These are phyloP conservation scores for Drosophila mauritiana DNA, from an alignment of 1,140 invertebrate species.

Conservation along the genomic window DNA sequence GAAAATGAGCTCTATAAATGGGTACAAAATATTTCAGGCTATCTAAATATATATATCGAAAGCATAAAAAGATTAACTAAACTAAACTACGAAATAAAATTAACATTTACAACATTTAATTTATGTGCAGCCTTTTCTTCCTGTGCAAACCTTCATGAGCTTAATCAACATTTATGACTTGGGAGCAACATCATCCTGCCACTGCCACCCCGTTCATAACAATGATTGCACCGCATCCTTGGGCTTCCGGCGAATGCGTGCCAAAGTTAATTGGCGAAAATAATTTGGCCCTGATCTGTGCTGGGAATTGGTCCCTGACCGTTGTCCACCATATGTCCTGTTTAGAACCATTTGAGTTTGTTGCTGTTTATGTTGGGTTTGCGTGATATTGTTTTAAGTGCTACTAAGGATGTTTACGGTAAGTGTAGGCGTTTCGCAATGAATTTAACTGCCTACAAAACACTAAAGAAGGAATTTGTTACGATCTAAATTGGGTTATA, in stretches of 20 bases:
- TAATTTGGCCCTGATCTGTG: conserved; percentile 47
- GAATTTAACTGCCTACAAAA: not conserved
- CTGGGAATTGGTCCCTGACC: conserved; percentile 37
- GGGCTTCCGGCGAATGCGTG: conserved; percentile 19
- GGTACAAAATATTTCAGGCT: too few relatives aligned
- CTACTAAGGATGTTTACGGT: not conserved
- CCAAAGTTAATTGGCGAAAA: conserved; percentile 47
- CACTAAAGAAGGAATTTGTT: not conserved
- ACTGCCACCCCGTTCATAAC: conserved; percentile 14
- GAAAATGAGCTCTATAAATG: not conserved
- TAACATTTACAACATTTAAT: not conserved
- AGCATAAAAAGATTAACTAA: not conserved
- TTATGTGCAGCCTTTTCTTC: not conserved
- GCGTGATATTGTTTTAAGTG: conserved; percentile 13
- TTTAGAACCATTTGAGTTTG: conserved; percentile 13
- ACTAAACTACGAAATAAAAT: not conserved
- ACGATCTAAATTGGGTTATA: not conserved
- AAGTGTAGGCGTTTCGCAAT: conserved; percentile 5
- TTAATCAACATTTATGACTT: conserved; percentile 48
- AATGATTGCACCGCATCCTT: conserved; percentile 34
- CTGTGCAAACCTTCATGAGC: conserved; percentile 34
- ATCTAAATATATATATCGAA: not conserved
- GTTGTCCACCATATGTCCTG: conserved; percentile 40
- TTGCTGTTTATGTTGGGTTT: conserved; percentile 1
- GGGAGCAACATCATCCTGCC: not conserved